Base-by-base conservation (phyloP, 2,888 invertebrate genomes). In the Alitta virens region DNA sequence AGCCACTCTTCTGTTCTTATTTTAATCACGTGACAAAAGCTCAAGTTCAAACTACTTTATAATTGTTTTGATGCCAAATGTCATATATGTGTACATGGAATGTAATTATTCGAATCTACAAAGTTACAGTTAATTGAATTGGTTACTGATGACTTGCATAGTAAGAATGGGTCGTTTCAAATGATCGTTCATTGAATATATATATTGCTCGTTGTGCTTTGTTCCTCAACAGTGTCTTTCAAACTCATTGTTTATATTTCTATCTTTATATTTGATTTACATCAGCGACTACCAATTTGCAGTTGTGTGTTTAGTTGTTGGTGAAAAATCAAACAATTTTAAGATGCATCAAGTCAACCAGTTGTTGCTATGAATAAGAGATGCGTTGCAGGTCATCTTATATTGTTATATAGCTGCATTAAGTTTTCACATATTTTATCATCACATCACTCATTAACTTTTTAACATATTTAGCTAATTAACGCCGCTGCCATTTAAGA, bases 51-150 rank as follows among this genome's bases (percentile, higher is more conserved):
- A 38, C 40, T 54, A 53, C 54, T 60, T 60, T 60, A 60, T 54
- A 60, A 50, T 42, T 52, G 52, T 60, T 60, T 54, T 60, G 54
- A 60, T 60, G 60, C 60, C 60, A 60, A 60, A 60, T 60, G 60
- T 60, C 60, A 60, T 54, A 54, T 60, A 49, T 60, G 27, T 60
- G 49, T 60, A 42, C 33, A 33, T 33, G 54, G 43, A 52, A 54
- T 54, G 53, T 59, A 51, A 38, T 26, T 33, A 60, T 54, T 52
- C 60, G 60, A 53, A 60, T 60, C 54, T 60, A 43, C 53, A 33
- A 33, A 33, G 33, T 33, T 33, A 33, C 33, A 33, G 33, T 49
- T 49, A 21, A 40, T 21, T 49, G 23, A 21, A 21, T 49, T 49
- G 23, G 23, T n/a, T 49, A n/a, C 49, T 33, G 33, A 33, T 33